Conservation (phyloP, 2,113 vertebrate species). For the Zingel zingel region DNA sequence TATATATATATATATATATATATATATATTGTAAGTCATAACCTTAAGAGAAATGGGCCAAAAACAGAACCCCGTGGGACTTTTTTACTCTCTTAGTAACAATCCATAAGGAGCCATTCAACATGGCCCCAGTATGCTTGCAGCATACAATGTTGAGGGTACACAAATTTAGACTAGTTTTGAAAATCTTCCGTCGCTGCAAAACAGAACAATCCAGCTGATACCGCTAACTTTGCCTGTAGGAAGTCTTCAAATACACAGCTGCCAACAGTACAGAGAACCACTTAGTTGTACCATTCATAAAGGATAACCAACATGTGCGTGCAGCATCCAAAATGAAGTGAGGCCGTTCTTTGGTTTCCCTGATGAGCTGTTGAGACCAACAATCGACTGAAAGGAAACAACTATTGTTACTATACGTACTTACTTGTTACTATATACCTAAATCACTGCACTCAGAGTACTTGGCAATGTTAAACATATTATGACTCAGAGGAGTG, state of each 20-base stretch:
- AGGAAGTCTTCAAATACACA: slow-evolving; percentile 3
- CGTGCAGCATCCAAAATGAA: slow-evolving; percentile 12
- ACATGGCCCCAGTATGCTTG: background rate
- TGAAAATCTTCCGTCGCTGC: background rate
- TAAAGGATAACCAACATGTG: background rate
- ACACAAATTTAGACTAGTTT: background rate
- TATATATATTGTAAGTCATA: no score
- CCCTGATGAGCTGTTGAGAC: slow-evolving; percentile 1
- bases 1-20: no score
- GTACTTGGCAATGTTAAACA: slow-evolving; percentile 24
- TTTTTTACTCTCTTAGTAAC: background rate
- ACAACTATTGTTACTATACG: no score
- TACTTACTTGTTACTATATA: slow-evolving; percentile 7
- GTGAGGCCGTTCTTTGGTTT: slow-evolving; percentile 2
- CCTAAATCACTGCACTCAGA: slow-evolving; percentile 18
- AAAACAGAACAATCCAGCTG: slow-evolving; percentile 1
- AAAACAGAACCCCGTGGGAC: slow-evolving; percentile 3
- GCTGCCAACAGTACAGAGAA: background rate
- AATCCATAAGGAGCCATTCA: background rate
- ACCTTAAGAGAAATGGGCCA: background rate
- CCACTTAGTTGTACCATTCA: background rate
- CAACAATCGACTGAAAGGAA: slow-evolving; percentile 4
- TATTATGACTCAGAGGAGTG: slow-evolving; percentile 10
- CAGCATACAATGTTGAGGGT: background rate
- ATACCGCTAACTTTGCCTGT: background rate